Evolutionary conservation across 1,140 invertebrate genomes (phyloP).

Genomic region (Metaphire vulgaris): DNA sequence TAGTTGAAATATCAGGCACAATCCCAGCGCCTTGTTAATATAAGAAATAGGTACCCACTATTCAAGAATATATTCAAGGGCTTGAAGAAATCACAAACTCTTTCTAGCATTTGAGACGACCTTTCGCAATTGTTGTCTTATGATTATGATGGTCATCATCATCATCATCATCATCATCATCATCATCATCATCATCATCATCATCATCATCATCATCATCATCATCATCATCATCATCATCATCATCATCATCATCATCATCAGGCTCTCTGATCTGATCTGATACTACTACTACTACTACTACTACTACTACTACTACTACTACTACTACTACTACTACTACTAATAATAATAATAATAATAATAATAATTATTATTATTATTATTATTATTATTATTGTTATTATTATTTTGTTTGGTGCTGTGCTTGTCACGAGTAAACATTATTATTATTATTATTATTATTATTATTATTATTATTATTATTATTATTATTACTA

Average conservation of each 20-base stretch:
- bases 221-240: background rate
- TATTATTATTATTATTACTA: background rate
- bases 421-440: too few relatives aligned
- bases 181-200: background rate
- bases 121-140: too few relatives aligned
- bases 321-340: background rate
- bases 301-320: slow-evolving; percentile 3
- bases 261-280: background rate
- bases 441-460: background rate
- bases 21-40: too few relatives aligned
- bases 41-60: too few relatives aligned
- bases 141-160: slow-evolving; percentile 4
- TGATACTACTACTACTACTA: slow-evolving; percentile 4
- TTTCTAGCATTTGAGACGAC: too few relatives aligned
- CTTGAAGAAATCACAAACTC: too few relatives aligned
- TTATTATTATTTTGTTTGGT: too few relatives aligned
- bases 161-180: background rate
- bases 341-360: too few relatives aligned
- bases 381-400: background rate
- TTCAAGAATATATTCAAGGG: too few relatives aligned
- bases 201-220: too few relatives aligned
- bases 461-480: background rate
- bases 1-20: too few relatives aligned
- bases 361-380: background rate
- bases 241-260: background rate